A percentile compares a stretch with the other conserved stretches of the same genome.
phyloP scores from a whole-genome alignment of 2,888 invertebrate species.

The Agonopterix arenella region DNA sequence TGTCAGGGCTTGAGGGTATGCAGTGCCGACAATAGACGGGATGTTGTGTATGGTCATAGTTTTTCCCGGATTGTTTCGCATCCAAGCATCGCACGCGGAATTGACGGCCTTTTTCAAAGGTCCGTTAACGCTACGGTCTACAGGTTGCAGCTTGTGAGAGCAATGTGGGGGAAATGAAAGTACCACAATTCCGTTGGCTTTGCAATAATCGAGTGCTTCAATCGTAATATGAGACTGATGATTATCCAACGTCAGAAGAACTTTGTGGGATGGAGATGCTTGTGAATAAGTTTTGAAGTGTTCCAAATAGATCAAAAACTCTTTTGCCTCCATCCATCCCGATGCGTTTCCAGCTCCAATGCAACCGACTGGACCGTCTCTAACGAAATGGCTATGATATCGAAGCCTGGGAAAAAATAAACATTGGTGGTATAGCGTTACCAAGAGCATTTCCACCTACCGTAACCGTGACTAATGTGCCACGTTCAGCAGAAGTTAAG shows the following conservation, averaged over 20 bases:
- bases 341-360: conserved; percentile 15
- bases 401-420: conserved; percentile 19
- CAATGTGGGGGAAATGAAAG: too few relatives aligned
- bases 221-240: conserved; percentile 1
- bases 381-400: conserved; percentile 16
- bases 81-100: not conserved
- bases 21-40: not conserved
- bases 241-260: conserved; percentile 1
- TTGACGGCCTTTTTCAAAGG: too few relatives aligned
- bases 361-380: conserved; percentile 16
- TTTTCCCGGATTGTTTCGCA: not conserved
- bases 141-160: too few relatives aligned
- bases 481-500: conserved; percentile 14
- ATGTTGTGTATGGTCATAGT: not conserved
- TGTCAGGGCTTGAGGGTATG: not conserved
- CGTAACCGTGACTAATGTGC: conserved; percentile 12
- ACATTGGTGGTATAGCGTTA: conserved; percentile 5
- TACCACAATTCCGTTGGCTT: not conserved
- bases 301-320: conserved; percentile 8
- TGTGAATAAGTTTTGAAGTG: conserved; percentile 9
- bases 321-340: conserved; percentile 14
- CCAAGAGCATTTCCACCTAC: conserved; percentile 13
- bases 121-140: too few relatives aligned
- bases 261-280: not conserved
- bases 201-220: conserved; percentile 9